A percentile compares a stretch with the other conserved stretches of the same genome.
Evolutionary conservation across 1,140 invertebrate species (phyloP).

Genomic region (Wasmannia auropunctata): DNA sequence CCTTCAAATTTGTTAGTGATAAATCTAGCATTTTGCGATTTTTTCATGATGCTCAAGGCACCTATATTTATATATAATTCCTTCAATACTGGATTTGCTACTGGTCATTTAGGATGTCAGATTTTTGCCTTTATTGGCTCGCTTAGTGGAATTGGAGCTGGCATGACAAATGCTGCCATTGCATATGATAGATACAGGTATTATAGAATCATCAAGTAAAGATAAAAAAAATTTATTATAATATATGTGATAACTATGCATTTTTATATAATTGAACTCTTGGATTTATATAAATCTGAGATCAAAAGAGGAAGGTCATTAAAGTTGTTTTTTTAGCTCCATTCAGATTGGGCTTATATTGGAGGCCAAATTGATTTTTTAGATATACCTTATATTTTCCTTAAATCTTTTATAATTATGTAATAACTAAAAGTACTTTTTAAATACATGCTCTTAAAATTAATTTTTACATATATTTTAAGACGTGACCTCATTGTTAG

Average conservation of each 20-base stretch:
- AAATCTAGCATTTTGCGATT: slow-evolving; percentile 94
- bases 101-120: slow-evolving; percentile 91
- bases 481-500: no score
- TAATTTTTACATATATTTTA: no score
- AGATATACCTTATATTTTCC: no score
- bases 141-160: slow-evolving; percentile 92
- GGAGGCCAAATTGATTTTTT: no score
- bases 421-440: no score
- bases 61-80: slow-evolving; percentile 96
- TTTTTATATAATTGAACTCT: neutral
- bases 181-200: slow-evolving; percentile 90
- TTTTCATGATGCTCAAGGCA: slow-evolving; percentile 94
- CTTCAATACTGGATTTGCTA: slow-evolving; percentile 91
- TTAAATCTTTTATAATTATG: no score
- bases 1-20: slow-evolving; percentile 96
- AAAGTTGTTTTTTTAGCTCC: no score
- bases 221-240: neutral
- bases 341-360: no score
- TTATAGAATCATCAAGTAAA: slow-evolving; percentile 20
- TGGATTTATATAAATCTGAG: no score
- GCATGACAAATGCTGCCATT: slow-evolving; percentile 92
- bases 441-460: no score
- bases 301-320: no score
- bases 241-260: neutral
- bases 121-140: slow-evolving; percentile 92